phyloP scores from a whole-genome alignment of 2,113 vertebrate species.

The Chaetura pelagica region DNA sequence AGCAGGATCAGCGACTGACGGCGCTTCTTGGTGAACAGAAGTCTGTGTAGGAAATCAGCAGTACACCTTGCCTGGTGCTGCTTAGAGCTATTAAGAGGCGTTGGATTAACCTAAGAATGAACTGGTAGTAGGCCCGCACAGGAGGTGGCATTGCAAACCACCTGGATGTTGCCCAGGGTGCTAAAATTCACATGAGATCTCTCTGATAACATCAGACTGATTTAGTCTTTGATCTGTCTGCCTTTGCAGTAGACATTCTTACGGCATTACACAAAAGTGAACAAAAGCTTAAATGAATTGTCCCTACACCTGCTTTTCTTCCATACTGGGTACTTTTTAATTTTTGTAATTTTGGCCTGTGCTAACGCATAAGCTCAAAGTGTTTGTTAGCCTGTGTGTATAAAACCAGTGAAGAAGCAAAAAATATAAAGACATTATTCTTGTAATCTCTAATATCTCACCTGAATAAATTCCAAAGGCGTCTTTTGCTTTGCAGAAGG shows the following conservation, averaged over 20 bases:
- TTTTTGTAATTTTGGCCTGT: background rate
- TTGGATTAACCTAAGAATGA: background rate
- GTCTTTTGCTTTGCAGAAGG: background rate
- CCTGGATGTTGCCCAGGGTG: background rate
- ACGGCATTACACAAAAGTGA: rapidly evolving
- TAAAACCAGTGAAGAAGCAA: background rate
- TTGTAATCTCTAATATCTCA: background rate
- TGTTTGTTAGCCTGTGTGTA: background rate
- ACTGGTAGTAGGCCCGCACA: rapidly evolving
- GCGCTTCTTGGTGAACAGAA: background rate
- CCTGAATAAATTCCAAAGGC: background rate
- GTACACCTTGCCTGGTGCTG: rapidly evolving
- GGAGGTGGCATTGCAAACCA: background rate
- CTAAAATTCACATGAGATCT: background rate
- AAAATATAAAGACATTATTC: rapidly evolving
- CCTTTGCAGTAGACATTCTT: background rate
- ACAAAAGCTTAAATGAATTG: background rate
- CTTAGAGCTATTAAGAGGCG: background rate
- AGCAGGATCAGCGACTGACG: background rate
- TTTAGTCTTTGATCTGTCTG: background rate
- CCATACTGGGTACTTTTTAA: background rate
- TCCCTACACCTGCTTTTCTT: background rate
- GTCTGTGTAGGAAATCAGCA: background rate
- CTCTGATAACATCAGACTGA: background rate
- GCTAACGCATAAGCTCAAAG: background rate